These are phyloP conservation scores for Amphilophus citrinellus DNA, from an alignment of 2,113 vertebrate species.

Conservation along the genomic window DNA sequence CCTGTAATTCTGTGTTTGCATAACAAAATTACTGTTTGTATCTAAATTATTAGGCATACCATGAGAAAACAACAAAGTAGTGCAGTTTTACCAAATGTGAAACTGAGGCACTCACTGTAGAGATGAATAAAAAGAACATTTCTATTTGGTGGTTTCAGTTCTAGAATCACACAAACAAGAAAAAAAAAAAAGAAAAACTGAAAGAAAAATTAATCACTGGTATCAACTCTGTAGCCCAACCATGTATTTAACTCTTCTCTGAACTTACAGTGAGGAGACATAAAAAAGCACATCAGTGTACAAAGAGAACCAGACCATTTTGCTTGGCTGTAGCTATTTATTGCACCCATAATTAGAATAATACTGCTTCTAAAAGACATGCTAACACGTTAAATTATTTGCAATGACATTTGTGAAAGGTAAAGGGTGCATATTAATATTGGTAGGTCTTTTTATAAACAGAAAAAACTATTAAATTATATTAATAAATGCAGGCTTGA, in stretches of 20 bases:
- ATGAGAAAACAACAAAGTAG: not conserved
- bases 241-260: not conserved
- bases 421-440: not conserved
- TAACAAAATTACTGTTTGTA: not conserved
- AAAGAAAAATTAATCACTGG: not conserved
- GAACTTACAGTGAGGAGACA: not conserved
- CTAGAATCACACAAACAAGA: too few relatives aligned
- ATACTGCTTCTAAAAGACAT: not conserved
- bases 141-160: not conserved
- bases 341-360: not conserved
- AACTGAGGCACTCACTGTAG: not conserved
- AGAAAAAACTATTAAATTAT: not conserved
- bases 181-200: too few relatives aligned
- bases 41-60: not conserved
- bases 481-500: not conserved
- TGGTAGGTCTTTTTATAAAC: not conserved
- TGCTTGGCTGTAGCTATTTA: not conserved
- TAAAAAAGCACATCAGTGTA: not conserved
- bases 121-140: not conserved
- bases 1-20: not conserved
- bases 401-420: not conserved
- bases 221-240: not conserved
- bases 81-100: not conserved
- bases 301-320: not conserved
- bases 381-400: slow-evolving; percentile 1